Evolutionary conservation across 2,888 invertebrate genomes (phyloP).

Genomic region (Limnephilus auricula): DNA sequence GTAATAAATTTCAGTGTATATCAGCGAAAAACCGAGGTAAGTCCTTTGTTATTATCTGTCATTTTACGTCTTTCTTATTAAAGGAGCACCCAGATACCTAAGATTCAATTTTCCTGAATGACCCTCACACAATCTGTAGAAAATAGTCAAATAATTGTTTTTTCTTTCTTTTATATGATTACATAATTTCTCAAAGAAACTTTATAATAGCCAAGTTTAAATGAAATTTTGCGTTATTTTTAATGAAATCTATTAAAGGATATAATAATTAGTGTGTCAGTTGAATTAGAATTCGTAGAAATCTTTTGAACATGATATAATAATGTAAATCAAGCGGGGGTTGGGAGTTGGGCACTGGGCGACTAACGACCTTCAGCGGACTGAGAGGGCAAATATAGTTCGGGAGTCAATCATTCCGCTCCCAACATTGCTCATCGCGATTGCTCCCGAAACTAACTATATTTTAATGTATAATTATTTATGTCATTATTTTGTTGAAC

Average conservation of each 20-base stretch:
- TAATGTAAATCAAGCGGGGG: not conserved
- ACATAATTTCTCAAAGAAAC: constrained; percentile 12
- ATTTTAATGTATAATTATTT: not conserved
- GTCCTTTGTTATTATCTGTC: constrained; percentile 32
- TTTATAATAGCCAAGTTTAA: not conserved
- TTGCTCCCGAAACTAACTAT: not conserved
- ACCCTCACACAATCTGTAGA: not conserved
- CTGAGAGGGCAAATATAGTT: constrained; percentile 50
- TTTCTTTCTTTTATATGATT: not conserved
- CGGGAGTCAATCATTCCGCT: not conserved
- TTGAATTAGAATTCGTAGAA: not conserved
- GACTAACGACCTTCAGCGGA: constrained; percentile 44
- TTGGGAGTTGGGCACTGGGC: not conserved
- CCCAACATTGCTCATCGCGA: not conserved
- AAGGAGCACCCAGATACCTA: not conserved
- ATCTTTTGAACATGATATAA: not conserved
- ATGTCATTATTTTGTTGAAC: not conserved
- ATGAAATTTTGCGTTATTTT: not conserved
- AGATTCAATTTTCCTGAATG: not conserved
- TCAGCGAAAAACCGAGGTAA: constrained; percentile 18
- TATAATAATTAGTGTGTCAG: too few species aligned
- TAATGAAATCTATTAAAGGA: not conserved
- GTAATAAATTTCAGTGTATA: constrained; percentile 9
- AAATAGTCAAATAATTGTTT: not conserved
- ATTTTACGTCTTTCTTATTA: not conserved